phyloP scores from a whole-genome alignment of 1,140 invertebrate genomes.

The Chionoecetes opilio region DNA sequence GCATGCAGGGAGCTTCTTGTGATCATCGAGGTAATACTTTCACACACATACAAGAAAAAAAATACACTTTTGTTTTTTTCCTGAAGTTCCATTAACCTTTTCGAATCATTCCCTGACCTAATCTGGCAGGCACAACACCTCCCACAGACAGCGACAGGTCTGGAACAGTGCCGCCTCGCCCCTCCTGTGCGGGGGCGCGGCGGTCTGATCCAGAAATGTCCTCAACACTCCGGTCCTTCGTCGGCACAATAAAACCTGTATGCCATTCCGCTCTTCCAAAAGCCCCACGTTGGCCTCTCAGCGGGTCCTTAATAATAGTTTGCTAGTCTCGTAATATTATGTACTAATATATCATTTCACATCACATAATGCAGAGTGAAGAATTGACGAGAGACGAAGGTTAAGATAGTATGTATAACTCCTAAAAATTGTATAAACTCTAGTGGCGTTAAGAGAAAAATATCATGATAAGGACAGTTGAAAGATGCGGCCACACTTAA shows the following conservation, averaged over 20 bases:
- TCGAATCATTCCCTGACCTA: neutral
- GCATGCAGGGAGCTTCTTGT: slow-evolving; percentile 52
- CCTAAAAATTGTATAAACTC: slow-evolving; percentile 9
- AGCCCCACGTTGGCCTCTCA: slow-evolving; percentile 42
- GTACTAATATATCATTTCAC: slow-evolving; percentile 54
- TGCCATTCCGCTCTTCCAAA: neutral
- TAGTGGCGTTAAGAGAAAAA: slow-evolving; percentile 27
- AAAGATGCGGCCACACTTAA: slow-evolving; percentile 5
- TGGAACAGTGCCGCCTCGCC: neutral
- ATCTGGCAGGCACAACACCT: neutral
- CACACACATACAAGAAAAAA: slow-evolving; percentile 49
- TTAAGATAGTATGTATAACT: neutral
- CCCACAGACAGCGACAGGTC: neutral
- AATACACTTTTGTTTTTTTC: neutral
- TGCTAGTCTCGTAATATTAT: slow-evolving; percentile 43
- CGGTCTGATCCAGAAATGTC: slow-evolving; percentile 47
- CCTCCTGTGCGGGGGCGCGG: neutral
- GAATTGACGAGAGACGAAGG: slow-evolving; percentile 41
- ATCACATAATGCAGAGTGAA: slow-evolving; percentile 64
- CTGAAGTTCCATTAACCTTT: neutral
- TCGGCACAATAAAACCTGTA: slow-evolving; percentile 40
- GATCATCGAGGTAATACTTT: slow-evolving; percentile 58
- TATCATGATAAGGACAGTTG: neutral
- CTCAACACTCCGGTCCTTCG: neutral
- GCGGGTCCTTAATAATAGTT: slow-evolving; percentile 48